Conservation (phyloP, 2,888 invertebrate genomes). For the Criorhina ranunculi region DNA sequence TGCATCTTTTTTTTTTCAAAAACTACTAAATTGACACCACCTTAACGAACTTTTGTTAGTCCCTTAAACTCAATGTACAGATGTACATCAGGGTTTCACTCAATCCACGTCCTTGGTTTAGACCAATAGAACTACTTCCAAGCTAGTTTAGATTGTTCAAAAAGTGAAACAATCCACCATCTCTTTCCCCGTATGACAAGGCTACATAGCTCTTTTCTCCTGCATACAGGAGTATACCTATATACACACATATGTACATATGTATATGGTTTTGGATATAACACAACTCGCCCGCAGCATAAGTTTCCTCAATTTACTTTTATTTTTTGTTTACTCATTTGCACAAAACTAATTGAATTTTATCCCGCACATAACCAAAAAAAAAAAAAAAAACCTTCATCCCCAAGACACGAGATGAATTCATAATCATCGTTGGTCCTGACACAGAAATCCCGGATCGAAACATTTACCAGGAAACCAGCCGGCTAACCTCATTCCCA, state of each 20-base stretch:
- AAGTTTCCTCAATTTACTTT: constrained; percentile 14
- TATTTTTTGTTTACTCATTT: constrained; percentile 41
- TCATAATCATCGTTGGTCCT: constrained; percentile 62
- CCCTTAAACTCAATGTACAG: no score
- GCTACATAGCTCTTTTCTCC: not conserved
- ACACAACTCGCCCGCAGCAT: constrained; percentile 12
- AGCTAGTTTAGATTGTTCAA: no score
- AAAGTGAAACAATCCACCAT: not conserved
- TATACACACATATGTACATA: no score
- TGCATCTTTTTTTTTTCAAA: no score
- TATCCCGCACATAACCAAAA: constrained; percentile 61
- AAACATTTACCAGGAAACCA: constrained; percentile 52
- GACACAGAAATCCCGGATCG: constrained; percentile 58
- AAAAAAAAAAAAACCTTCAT: constrained; percentile 29
- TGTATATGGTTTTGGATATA: not conserved
- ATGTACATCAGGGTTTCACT: no score
- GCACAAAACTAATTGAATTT: constrained; percentile 69
- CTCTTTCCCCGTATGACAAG: not conserved
- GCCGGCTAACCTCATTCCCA: constrained; percentile 34
- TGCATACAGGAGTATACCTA: no score
- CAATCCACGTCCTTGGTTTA: no score
- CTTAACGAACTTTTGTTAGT: no score
- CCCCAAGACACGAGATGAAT: constrained; percentile 68
- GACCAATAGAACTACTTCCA: no score
- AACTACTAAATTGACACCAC: no score